Conservation (phyloP, 1,140 invertebrate species). For the Tachypleus tridentatus region DNA sequence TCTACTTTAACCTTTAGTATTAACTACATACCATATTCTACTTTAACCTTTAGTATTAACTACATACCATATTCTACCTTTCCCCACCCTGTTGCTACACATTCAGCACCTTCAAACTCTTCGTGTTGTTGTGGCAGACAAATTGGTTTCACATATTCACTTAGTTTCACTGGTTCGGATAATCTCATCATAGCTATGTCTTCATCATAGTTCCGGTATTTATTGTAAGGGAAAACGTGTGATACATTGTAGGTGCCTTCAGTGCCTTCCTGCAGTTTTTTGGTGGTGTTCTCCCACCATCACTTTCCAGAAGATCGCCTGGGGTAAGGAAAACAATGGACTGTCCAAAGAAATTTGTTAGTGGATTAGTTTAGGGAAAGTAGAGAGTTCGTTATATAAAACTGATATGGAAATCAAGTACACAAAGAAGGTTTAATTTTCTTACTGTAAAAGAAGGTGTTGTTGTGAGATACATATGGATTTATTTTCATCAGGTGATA, state of each 20-base stretch:
- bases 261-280: conserved; percentile 50
- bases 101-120: conserved; percentile 33
- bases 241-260: conserved; percentile 54
- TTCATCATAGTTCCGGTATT: conserved; percentile 28
- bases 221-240: conserved; percentile 26
- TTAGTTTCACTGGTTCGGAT: conserved; percentile 45
- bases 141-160: conserved; percentile 23
- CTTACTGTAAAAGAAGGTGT: no score
- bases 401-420: no score
- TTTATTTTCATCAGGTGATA: no score
- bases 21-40: no score
- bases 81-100: conserved; percentile 77
- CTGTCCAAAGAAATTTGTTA: conserved; percentile 35
- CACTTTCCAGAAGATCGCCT: conserved; percentile 34
- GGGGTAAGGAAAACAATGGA: conserved; percentile 69
- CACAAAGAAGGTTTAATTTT: no score
- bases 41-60: no score
- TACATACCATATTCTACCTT: conserved; percentile 28
- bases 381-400: no score
- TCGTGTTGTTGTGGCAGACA: conserved; percentile 31
- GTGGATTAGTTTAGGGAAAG: no score
- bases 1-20: no score
- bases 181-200: conserved; percentile 64
- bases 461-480: no score
- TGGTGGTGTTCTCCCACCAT: conserved; percentile 74